Conservation (phyloP, 2,797 vertebrate genomes). For the Notoglanidium macrostoma region DNA sequence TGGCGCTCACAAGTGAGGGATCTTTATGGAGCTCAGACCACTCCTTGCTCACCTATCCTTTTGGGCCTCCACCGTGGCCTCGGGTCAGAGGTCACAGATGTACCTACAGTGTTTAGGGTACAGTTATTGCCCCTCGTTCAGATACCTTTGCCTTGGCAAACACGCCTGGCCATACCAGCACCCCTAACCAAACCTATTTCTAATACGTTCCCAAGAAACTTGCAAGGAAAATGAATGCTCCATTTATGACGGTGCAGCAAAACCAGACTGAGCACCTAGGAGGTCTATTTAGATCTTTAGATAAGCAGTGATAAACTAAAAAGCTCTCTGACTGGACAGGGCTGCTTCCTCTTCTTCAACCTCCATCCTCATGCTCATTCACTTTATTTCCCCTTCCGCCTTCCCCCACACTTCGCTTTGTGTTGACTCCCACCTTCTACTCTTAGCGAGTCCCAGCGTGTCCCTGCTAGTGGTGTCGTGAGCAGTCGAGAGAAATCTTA, state of each 20-base stretch:
- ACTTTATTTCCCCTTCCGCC: conserved; percentile 38
- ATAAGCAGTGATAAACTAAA: not conserved
- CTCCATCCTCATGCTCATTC: conserved; percentile 45
- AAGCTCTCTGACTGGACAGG: not conserved
- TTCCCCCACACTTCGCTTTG: conserved; percentile 53
- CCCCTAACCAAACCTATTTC: not conserved
- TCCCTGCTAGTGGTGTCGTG: conserved; percentile 60
- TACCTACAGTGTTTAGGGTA: too few relatives aligned
- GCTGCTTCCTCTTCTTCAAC: conserved; percentile 38
- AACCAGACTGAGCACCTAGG: conserved; percentile 1
- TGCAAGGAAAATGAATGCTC: not conserved
- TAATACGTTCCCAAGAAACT: not conserved
- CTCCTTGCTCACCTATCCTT: conserved; percentile 11
- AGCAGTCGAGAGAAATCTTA: conserved; percentile 58
- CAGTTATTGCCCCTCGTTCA: not conserved
- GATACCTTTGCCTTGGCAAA: not conserved
- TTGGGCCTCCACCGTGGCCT: not conserved
- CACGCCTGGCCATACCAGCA: not conserved
- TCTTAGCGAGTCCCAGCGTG: conserved; percentile 62
- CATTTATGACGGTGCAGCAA: conserved; percentile 6
- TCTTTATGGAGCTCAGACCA: not conserved
- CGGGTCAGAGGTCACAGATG: conserved; percentile 8
- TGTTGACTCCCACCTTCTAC: conserved; percentile 55
- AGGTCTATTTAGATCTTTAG: conserved; percentile 17
- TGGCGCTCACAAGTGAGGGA: conserved; percentile 12